These are phyloP conservation scores for Anguilla megastoma DNA, from an alignment of 2,797 vertebrate species.

Conservation along the genomic window DNA sequence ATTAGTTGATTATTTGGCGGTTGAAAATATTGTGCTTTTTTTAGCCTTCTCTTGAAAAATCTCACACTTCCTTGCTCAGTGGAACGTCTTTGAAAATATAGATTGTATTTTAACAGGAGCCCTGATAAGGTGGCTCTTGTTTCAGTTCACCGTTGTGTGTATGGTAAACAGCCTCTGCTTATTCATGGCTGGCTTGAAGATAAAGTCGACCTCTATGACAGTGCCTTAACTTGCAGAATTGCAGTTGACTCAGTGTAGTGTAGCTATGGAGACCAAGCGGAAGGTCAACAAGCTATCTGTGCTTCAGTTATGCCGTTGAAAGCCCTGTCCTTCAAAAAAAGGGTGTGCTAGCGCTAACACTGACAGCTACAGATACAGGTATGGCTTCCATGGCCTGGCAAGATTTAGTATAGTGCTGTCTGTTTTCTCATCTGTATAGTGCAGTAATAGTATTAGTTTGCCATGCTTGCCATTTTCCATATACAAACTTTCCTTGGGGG, in stretches of 20 bases:
- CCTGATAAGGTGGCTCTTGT: not conserved
- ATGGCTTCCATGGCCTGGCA: not conserved
- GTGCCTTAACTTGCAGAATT: not conserved
- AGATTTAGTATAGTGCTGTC: not conserved
- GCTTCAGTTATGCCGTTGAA: not conserved
- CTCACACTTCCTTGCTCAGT: not conserved
- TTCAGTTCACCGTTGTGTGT: not conserved
- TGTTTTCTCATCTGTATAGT: not conserved
- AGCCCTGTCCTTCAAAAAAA: not conserved
- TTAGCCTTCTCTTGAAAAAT: not conserved
- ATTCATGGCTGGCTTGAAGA: not conserved
- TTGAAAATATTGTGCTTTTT: not conserved
- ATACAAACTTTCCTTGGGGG: not conserved
- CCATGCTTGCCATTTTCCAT: not conserved
- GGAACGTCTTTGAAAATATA: not conserved
- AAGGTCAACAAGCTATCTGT: not conserved
- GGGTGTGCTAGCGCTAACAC: no score
- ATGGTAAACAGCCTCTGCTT: slow-evolving; percentile 8
- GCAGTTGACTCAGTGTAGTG: not conserved
- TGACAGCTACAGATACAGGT: not conserved
- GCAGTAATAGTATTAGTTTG: not conserved
- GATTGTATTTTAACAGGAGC: not conserved
- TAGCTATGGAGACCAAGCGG: not conserved
- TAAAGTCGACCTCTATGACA: slow-evolving; percentile 1
- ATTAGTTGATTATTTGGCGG: not conserved